Evolutionary conservation across 2,797 vertebrate species (phyloP).

Genomic region (Enoplosus armatus): DNA sequence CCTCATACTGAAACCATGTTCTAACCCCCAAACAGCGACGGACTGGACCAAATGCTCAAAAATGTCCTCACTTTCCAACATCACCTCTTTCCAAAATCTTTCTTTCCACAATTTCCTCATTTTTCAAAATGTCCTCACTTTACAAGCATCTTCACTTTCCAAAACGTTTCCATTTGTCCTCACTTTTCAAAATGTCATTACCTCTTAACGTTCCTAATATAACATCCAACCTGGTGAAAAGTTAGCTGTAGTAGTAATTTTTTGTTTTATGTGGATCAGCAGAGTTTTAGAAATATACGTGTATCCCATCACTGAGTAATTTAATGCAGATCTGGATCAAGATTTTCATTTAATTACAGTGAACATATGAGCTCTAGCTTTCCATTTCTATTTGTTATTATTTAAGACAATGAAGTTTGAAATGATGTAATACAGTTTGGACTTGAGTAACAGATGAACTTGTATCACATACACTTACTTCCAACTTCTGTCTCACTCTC

Average conservation of each 20-base stretch:
- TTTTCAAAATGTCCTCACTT: not conserved
- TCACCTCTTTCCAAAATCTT: not conserved
- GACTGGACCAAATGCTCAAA: too few species aligned
- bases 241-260: too few species aligned
- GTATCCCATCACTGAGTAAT: not conserved
- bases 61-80: too few species aligned
- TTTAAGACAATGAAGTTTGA: not conserved
- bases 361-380: not conserved
- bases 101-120: not conserved
- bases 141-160: not conserved
- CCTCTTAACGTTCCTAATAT: too few species aligned
- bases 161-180: not conserved
- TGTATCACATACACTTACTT: not conserved
- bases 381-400: not conserved
- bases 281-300: not conserved
- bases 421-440: not conserved
- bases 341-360: not conserved
- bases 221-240: too few species aligned
- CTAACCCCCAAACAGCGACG: not conserved
- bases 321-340: not conserved
- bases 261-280: too few species aligned
- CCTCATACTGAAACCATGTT: not conserved
- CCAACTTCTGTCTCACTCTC: not conserved
- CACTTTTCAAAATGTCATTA: too few species aligned
- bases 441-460: not conserved